These are phyloP conservation scores for Caenorhabditis sp. DNA, from an alignment of 2,888 invertebrate genomes.

Conservation along the genomic window DNA sequence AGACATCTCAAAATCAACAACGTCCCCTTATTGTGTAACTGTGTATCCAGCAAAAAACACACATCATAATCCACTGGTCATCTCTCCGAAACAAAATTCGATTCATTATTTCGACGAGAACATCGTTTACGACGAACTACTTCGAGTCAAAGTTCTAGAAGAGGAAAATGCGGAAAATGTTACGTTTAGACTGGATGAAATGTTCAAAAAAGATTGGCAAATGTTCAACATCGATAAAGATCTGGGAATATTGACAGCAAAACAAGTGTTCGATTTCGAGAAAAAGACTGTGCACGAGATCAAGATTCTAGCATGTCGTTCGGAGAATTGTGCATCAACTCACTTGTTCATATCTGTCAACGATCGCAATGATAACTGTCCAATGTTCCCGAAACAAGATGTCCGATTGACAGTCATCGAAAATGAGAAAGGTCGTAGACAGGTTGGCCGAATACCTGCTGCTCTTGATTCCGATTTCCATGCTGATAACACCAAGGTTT, in stretches of 20 bases:
- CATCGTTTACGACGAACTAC: constrained; percentile 44
- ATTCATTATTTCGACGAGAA: constrained; percentile 57
- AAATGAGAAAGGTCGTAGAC: constrained; percentile 42
- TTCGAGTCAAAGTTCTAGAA: constrained; percentile 43
- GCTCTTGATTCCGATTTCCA: constrained; percentile 52
- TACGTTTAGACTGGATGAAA: constrained; percentile 41
- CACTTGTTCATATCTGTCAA: constrained; percentile 55
- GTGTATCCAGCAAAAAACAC: constrained; percentile 48
- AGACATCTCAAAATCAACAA: constrained; percentile 3
- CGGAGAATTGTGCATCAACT: constrained; percentile 44
- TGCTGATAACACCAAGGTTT: constrained; percentile 54
- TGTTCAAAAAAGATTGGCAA: constrained; percentile 53
- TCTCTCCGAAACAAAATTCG: constrained; percentile 50
- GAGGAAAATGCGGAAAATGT: constrained; percentile 29
- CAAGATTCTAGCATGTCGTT: constrained; percentile 39
- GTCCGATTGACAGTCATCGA: constrained; percentile 42
- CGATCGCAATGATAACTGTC: constrained; percentile 60
- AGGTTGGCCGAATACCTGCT: constrained; percentile 50
- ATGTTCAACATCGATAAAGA: constrained; percentile 31
- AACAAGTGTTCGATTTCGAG: constrained; percentile 55
- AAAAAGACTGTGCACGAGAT: constrained; percentile 57
- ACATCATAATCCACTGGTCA: constrained; percentile 47
- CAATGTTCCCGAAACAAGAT: constrained; percentile 53
- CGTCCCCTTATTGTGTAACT: constrained; percentile 43
- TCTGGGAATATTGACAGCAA: constrained; percentile 36